Percentiles rank a stretch among this genome's conserved stretches.
These are phyloP conservation scores for Rhadina sibilatrix DNA, from an alignment of 2,113 vertebrate genomes.

Conservation along the genomic window DNA sequence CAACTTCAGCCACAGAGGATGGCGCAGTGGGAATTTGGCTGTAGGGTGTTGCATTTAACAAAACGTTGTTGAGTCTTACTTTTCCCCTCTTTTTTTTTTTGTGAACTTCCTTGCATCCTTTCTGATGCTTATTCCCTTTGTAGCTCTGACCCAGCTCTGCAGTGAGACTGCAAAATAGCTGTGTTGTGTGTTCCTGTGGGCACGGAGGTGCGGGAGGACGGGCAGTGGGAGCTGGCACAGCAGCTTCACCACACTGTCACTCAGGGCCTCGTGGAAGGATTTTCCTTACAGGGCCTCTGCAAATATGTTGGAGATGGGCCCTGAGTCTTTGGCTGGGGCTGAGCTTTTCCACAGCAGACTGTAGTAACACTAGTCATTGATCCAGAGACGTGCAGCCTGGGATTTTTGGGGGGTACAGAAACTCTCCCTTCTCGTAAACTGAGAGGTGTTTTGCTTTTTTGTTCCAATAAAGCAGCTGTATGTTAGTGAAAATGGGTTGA, in stretches of 20 bases:
- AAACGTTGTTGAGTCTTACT: accelerated
- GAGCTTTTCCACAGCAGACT: slow-evolving; percentile 70
- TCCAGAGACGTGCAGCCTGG: slow-evolving; percentile 59
- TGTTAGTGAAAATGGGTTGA: not conserved
- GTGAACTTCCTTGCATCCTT: not conserved
- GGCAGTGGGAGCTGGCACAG: not conserved
- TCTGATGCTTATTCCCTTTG: not conserved
- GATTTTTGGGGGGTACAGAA: slow-evolving; percentile 51
- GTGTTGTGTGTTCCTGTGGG: not conserved
- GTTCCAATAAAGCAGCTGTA: not conserved
- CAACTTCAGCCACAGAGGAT: not conserved
- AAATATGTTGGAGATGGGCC: slow-evolving; percentile 70
- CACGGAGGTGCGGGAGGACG: not conserved
- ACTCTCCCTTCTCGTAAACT: slow-evolving; percentile 40
- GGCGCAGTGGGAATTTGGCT: accelerated
- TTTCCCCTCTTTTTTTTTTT: too few relatives aligned
- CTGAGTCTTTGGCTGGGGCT: slow-evolving; percentile 63
- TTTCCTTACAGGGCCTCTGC: slow-evolving; percentile 73
- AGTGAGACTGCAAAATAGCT: not conserved
- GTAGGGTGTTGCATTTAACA: not conserved
- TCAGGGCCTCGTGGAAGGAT: slow-evolving; percentile 32
- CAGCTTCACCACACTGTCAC: not conserved
- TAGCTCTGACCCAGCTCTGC: not conserved
- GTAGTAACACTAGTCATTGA: slow-evolving; percentile 56
- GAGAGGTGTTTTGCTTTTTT: slow-evolving; percentile 51